Evolutionary conservation across 2,888 invertebrate genomes (phyloP).

Genomic region (Ichneumon xanthorius): DNA sequence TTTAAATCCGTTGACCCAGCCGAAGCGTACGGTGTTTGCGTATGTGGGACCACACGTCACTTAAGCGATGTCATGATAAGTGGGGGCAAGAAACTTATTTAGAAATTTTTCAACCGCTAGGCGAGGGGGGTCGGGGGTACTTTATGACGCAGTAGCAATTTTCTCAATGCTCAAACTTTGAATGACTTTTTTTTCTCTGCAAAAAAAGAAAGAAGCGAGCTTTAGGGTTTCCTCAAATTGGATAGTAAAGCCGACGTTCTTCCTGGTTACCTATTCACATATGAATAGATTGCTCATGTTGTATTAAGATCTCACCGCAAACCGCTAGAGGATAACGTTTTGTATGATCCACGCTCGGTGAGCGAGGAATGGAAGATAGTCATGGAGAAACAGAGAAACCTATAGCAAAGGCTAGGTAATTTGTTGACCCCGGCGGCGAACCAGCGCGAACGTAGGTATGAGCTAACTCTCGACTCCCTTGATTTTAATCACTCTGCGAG

Average conservation of each 20-base stretch:
- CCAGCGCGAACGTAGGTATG: constrained; percentile 30
- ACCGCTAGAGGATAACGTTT: constrained; percentile 37
- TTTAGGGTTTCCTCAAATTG: background rate
- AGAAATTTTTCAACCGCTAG: background rate
- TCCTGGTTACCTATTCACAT: constrained; percentile 13
- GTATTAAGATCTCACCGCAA: constrained; percentile 32
- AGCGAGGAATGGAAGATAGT: constrained; percentile 30
- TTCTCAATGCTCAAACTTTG: no score
- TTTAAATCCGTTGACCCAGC: background rate
- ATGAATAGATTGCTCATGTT: constrained; percentile 13
- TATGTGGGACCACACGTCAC: background rate
- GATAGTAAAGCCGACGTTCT: background rate
- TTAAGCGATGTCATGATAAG: background rate
- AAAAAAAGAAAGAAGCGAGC: background rate
- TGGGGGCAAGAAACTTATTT: background rate
- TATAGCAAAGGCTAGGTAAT: constrained; percentile 33
- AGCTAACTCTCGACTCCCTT: constrained; percentile 47
- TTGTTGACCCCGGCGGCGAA: constrained; percentile 58
- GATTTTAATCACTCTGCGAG: constrained; percentile 66
- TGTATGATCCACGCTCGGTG: constrained; percentile 18
- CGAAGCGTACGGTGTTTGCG: background rate
- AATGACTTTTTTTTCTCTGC: background rate
- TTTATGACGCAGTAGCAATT: no score
- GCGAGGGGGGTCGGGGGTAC: no score
- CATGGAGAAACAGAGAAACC: background rate